These are phyloP conservation scores for Nesometra sesokonis DNA, from an alignment of 35 echinoderm and acorn worm genomes.

Conservation along the genomic window DNA sequence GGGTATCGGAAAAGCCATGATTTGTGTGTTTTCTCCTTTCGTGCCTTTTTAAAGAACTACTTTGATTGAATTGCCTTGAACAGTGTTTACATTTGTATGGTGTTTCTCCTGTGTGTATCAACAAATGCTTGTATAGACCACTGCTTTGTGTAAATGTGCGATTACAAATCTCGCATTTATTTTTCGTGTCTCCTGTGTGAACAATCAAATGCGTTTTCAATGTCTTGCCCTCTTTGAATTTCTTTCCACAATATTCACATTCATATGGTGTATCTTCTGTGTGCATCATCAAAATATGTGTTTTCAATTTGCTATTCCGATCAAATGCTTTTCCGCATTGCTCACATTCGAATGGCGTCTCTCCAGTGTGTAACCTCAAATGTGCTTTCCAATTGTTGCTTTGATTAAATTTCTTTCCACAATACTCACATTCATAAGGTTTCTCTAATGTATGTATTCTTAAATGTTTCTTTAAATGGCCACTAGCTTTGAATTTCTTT, in stretches of 20 bases:
- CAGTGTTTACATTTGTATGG: no score
- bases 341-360: neutral
- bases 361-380: neutral
- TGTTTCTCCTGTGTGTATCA: no score
- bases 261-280: neutral
- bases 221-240: neutral
- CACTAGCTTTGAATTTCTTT: neutral
- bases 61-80: no score
- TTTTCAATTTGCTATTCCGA: neutral
- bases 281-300: neutral
- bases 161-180: neutral
- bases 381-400: neutral
- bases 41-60: no score
- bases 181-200: neutral
- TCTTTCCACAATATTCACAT: neutral
- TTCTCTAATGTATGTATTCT: neutral
- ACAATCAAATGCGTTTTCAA: neutral
- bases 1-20: no score
- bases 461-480: neutral
- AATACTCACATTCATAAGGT: neutral
- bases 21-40: no score
- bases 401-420: neutral
- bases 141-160: neutral
- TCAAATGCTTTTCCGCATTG: neutral
- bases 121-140: neutral